phyloP scores from a whole-genome alignment of 2,888 invertebrate species.

The Dynastes maya region DNA sequence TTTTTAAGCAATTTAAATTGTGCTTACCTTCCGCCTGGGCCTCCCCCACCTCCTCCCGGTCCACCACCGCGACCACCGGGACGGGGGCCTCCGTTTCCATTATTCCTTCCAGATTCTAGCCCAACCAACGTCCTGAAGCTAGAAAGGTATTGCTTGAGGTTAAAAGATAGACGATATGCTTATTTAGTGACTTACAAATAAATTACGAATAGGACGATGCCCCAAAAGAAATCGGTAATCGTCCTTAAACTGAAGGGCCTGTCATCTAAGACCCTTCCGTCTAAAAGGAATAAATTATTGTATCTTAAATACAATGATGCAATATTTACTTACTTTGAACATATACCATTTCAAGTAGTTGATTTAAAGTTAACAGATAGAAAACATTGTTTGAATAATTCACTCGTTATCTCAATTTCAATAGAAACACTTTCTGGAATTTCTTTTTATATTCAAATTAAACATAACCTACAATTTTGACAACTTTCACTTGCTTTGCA shows the following conservation, averaged over 20 bases:
- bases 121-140: conserved; percentile 65
- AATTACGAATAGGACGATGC: conserved; percentile 72
- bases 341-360: conserved; percentile 57
- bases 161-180: neutral
- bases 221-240: conserved; percentile 73
- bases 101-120: conserved; percentile 54
- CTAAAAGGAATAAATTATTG: neutral
- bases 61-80: conserved; percentile 58
- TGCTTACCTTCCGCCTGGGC: conserved; percentile 58
- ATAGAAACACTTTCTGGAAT: too few relatives aligned
- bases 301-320: conserved; percentile 16
- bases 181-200: conserved; percentile 72
- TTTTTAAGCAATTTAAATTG: conserved; percentile 47
- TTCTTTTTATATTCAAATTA: too few relatives aligned
- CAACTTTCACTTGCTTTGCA: too few relatives aligned
- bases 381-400: too few relatives aligned
- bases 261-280: conserved; percentile 59
- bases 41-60: conserved; percentile 61
- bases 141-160: conserved; percentile 47
- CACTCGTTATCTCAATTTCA: too few relatives aligned
- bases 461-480: too few relatives aligned
- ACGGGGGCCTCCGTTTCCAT: conserved; percentile 44
- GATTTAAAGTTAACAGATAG: neutral
- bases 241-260: conserved; percentile 71
- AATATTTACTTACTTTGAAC: conserved; percentile 55